These are phyloP conservation scores for Myotis brandtii DNA, from an alignment of 2,113 vertebrate species.

Conservation along the genomic window DNA sequence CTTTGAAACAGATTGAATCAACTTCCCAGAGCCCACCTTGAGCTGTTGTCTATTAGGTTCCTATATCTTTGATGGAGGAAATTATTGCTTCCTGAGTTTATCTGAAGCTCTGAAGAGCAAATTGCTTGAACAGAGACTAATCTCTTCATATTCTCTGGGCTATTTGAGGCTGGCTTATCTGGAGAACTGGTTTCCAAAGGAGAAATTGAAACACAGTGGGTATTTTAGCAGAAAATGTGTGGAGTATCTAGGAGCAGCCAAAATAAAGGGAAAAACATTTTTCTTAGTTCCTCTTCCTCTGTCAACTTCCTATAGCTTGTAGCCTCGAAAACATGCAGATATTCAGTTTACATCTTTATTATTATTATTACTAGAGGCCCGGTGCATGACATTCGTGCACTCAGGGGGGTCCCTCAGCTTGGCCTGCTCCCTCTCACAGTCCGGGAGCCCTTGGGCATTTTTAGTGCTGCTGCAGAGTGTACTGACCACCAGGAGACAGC, in stretches of 20 bases:
- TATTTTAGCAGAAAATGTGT: not conserved
- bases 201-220: not conserved
- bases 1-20: not conserved
- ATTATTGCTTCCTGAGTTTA: not conserved
- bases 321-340: not conserved
- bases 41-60: not conserved
- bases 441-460: no score
- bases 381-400: no score
- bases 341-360: not conserved
- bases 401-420: no score
- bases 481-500: no score
- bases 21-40: not conserved
- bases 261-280: slow-evolving; percentile 1
- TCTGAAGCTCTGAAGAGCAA: slow-evolving; percentile 19
- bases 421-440: no score
- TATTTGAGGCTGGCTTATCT: not conserved
- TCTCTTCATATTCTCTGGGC: slow-evolving; percentile 6
- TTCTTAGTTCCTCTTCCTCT: not conserved
- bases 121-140: not conserved
- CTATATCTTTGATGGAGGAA: not conserved
- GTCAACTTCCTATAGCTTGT: not conserved
- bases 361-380: not conserved
- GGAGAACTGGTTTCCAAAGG: not conserved
- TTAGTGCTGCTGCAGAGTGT: no score
- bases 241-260: not conserved